Evolutionary conservation across 2,888 invertebrate species (phyloP).

Genomic region (Himalopsyche japonica): DNA sequence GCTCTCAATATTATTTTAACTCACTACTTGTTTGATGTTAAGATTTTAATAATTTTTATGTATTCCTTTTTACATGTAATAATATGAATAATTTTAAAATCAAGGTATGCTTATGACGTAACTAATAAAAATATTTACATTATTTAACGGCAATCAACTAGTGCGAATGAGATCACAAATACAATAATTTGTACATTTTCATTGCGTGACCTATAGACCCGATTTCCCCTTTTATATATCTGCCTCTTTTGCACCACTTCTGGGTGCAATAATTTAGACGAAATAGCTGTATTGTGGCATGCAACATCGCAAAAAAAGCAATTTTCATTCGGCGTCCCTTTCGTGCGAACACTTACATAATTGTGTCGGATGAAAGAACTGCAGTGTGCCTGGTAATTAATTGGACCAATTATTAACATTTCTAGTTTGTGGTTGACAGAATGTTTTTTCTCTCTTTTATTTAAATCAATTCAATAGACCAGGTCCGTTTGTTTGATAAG

Average conservation of each 20-base stretch:
- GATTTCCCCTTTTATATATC: neutral
- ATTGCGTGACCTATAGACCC: constrained; percentile 12
- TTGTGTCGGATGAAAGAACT: neutral
- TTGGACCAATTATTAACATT: neutral
- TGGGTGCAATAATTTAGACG: neutral
- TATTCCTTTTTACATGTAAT: too few species aligned
- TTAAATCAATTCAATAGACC: neutral
- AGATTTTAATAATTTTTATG: too few species aligned
- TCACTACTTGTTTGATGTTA: too few species aligned
- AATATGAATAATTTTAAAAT: too few species aligned
- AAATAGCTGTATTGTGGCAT: neutral
- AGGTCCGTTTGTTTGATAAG: too few species aligned
- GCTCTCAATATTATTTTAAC: too few species aligned
- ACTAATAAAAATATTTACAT: neutral
- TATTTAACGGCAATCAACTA: neutral
- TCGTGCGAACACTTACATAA: neutral
- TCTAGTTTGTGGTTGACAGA: neutral
- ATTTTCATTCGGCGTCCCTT: neutral
- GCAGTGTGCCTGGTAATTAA: neutral
- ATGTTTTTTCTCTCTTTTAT: constrained; percentile 11
- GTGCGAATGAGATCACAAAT: neutral
- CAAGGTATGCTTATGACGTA: neutral
- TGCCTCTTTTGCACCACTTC: neutral
- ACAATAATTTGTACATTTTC: neutral
- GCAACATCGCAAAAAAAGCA: neutral